These are phyloP conservation scores for Mormyrops boulengeri DNA, from an alignment of 2,797 vertebrate genomes.

Conservation along the genomic window DNA sequence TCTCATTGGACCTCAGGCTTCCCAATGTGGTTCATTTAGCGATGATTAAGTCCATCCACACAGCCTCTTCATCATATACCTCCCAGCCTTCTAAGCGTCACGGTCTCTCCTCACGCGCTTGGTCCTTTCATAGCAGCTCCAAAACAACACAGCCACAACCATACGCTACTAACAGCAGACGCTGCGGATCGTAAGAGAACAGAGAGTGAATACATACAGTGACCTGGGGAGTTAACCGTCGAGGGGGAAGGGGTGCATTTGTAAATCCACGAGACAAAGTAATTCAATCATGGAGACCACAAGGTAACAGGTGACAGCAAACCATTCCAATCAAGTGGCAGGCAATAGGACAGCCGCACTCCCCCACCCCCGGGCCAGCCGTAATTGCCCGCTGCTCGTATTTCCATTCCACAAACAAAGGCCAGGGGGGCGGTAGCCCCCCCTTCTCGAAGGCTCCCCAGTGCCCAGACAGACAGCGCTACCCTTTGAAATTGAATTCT, in stretches of 20 bases:
- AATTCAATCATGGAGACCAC: conserved; percentile 33
- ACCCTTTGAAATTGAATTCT: conserved; percentile 58
- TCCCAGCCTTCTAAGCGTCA: not conserved
- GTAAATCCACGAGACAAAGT: conserved; percentile 5
- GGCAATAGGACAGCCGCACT: conserved; percentile 52
- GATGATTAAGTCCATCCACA: not conserved
- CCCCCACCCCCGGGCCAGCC: conserved; percentile 50
- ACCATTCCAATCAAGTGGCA: conserved; percentile 54
- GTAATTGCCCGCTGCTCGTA: conserved; percentile 53
- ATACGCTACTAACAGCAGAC: not conserved
- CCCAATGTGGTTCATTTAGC: not conserved
- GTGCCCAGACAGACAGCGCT: conserved; percentile 42
- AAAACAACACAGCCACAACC: not conserved
- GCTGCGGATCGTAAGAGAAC: not conserved
- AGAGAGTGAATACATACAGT: not conserved
- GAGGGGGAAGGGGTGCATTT: not conserved
- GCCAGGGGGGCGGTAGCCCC: conserved; percentile 26
- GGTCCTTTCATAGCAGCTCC: not conserved
- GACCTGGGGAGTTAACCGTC: not conserved
- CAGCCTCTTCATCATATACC: not conserved
- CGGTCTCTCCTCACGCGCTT: not conserved
- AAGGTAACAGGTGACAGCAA: not conserved
- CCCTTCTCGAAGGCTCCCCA: conserved; percentile 31
- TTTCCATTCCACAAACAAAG: conserved; percentile 56
- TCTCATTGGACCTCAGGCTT: not conserved